These are phyloP conservation scores for Brachyopa scutellaris DNA, from an alignment of 2,888 invertebrate genomes.

Conservation along the genomic window DNA sequence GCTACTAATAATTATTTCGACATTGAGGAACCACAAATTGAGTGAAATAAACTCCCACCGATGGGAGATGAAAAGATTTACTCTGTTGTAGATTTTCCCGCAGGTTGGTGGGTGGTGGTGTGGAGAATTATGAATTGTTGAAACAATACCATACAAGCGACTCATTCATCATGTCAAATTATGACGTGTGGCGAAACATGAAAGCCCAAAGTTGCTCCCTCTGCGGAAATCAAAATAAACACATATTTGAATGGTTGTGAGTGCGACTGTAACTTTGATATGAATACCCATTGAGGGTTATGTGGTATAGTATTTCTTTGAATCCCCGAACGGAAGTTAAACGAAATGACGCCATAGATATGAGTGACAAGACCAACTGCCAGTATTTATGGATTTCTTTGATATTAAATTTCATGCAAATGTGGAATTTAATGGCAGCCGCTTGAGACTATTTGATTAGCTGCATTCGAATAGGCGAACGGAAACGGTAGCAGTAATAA, in stretches of 20 bases:
- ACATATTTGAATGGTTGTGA: conserved; percentile 22
- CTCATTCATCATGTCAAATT: conserved; percentile 26
- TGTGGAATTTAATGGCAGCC: too few relatives aligned
- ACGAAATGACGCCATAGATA: too few relatives aligned
- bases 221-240: background rate
- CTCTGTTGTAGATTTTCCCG: background rate
- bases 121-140: conserved; percentile 43
- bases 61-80: conserved; percentile 39
- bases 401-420: too few relatives aligned
- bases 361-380: too few relatives aligned
- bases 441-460: too few relatives aligned
- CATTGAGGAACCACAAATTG: conserved; percentile 76
- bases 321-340: too few relatives aligned
- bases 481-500: too few relatives aligned
- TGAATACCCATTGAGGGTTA: too few relatives aligned
- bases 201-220: background rate
- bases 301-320: too few relatives aligned
- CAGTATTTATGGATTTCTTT: too few relatives aligned
- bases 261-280: background rate
- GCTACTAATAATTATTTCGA: conserved; percentile 75
- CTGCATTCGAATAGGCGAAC: too few relatives aligned
- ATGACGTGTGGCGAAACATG: background rate
- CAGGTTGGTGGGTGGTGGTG: conserved; percentile 7
- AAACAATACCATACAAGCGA: conserved; percentile 22
- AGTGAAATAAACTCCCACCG: conserved; percentile 49